Conservation (phyloP, 2,113 vertebrate genomes). For the Periophthalmus modestus region DNA sequence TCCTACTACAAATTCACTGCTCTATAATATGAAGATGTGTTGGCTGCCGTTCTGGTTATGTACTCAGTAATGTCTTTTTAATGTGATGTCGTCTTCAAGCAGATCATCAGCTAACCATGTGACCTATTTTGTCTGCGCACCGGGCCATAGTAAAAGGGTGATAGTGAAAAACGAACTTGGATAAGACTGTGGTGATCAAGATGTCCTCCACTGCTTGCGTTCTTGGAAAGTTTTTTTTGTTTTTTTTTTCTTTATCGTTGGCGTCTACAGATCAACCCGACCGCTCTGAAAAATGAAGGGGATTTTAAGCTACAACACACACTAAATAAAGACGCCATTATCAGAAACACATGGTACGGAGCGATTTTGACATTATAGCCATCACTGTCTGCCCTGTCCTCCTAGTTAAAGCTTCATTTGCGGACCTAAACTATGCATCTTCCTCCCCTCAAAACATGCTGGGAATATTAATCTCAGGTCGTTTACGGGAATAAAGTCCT, state of each 20-base stretch:
- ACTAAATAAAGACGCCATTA: constrained; percentile 65
- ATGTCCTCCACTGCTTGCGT: constrained; percentile 81
- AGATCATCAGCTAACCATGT: constrained; percentile 42
- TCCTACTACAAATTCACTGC: not conserved
- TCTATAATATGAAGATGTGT: not conserved
- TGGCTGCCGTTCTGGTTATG: constrained; percentile 22
- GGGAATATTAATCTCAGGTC: constrained; percentile 52
- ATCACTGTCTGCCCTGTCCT: constrained; percentile 56
- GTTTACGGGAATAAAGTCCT: constrained; percentile 51
- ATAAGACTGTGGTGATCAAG: constrained; percentile 84
- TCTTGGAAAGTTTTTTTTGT: constrained; percentile 48
- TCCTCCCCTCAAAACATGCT: constrained; percentile 52
- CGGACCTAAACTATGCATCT: constrained; percentile 23
- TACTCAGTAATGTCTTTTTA: constrained; percentile 34
- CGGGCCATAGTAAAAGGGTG: constrained; percentile 43
- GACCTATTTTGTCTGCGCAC: constrained; percentile 22
- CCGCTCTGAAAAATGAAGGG: constrained; percentile 33
- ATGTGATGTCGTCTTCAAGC: constrained; percentile 31
- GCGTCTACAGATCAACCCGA: constrained; percentile 54
- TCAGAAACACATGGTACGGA: constrained; percentile 88
- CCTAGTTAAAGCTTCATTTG: constrained; percentile 66
- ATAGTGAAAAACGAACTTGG: constrained; percentile 68
- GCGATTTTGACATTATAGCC: constrained; percentile 80
- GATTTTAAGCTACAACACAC: constrained; percentile 75
- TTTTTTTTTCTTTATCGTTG: constrained; percentile 18